These are phyloP conservation scores for Maniola hyperantus DNA, from an alignment of 2,888 invertebrate genomes.

Conservation along the genomic window DNA sequence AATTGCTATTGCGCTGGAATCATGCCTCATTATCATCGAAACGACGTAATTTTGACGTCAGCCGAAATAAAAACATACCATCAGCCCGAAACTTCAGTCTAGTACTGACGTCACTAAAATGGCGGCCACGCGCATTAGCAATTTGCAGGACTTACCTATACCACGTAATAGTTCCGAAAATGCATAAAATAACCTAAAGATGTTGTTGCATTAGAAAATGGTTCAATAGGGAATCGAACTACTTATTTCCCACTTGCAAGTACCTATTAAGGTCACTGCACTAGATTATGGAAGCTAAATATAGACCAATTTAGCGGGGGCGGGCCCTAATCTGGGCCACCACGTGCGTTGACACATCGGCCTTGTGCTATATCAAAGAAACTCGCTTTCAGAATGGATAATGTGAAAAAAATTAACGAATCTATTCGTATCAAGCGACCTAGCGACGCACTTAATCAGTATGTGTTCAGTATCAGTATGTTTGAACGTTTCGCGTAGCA, in stretches of 20 bases:
- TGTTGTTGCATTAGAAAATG: background rate
- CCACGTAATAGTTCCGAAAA: too few relatives aligned
- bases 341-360: background rate
- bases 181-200: too few relatives aligned
- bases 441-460: background rate
- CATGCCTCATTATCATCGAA: too few relatives aligned
- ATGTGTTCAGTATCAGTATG: too few relatives aligned
- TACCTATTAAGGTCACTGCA: background rate
- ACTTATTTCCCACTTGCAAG: background rate
- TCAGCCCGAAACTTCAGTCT: too few relatives aligned
- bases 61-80: too few relatives aligned
- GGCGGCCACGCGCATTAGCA: too few relatives aligned
- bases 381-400: background rate
- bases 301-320: background rate
- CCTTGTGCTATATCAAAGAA: conserved; percentile 4
- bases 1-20: too few relatives aligned
- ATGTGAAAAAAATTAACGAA: background rate
- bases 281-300: conserved; percentile 3
- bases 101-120: too few relatives aligned
- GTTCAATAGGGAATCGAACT: background rate
- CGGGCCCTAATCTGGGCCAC: conserved; percentile 1
- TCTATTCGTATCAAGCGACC: background rate
- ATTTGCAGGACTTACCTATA: too few relatives aligned
- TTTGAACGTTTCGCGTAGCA: too few relatives aligned
- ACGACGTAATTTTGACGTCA: too few relatives aligned